phyloP scores from a whole-genome alignment of 2,888 invertebrate genomes.

The Chrysomela aeneicollis region DNA sequence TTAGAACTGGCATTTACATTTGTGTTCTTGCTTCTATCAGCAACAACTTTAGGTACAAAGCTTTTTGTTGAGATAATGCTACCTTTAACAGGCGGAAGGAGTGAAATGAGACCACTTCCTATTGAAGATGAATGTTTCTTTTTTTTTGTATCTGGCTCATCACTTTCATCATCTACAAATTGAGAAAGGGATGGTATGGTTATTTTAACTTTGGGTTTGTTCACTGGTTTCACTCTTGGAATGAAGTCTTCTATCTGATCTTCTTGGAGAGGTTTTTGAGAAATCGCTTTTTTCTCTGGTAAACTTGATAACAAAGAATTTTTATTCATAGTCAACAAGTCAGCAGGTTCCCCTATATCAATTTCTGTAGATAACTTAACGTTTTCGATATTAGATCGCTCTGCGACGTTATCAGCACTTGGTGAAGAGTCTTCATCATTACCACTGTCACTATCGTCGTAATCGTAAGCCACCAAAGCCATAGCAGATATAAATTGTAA shows the following conservation, averaged over 20 bases:
- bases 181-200: conserved; percentile 51
- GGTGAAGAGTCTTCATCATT: conserved; percentile 40
- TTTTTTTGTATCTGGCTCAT: conserved; percentile 45
- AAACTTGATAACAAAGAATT: conserved; percentile 44
- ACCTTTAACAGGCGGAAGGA: conserved; percentile 52
- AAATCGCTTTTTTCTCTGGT: conserved; percentile 44
- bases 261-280: conserved; percentile 38
- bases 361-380: too few species aligned
- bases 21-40: conserved; percentile 38
- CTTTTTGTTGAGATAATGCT: conserved; percentile 45
- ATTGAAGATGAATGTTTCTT: conserved; percentile 41
- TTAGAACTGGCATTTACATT: conserved; percentile 15
- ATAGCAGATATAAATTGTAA: conserved; percentile 31
- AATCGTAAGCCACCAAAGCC: conserved; percentile 53
- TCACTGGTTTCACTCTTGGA: conserved; percentile 46
- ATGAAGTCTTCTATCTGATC: conserved; percentile 54
- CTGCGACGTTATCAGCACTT: neutral
- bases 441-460: conserved; percentile 47
- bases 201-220: conserved; percentile 51
- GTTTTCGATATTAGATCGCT: too few species aligned
- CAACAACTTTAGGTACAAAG: conserved; percentile 48
- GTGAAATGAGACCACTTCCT: conserved; percentile 48
- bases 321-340: neutral
- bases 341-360: neutral
- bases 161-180: conserved; percentile 45